Evolutionary conservation across 2,888 invertebrate genomes (phyloP).

Genomic region (Ochlodes sylvanus): DNA sequence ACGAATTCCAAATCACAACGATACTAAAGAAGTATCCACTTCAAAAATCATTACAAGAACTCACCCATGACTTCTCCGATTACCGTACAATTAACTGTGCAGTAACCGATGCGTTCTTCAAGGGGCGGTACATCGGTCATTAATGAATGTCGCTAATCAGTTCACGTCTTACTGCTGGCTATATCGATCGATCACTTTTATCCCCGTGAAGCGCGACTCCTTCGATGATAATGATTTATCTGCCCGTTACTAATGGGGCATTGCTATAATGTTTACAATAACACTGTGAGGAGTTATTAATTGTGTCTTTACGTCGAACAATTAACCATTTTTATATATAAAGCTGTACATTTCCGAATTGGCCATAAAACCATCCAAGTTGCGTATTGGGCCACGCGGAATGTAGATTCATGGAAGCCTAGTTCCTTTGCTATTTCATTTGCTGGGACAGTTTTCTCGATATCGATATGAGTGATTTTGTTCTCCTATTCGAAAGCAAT

Average conservation of each 20-base stretch:
- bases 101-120: not conserved
- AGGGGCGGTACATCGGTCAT: conserved; percentile 11
- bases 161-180: conserved; percentile 27
- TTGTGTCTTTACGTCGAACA: no score
- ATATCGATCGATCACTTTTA: conserved; percentile 32
- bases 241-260: not conserved
- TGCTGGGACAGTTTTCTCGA: no score
- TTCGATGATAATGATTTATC: conserved; percentile 8
- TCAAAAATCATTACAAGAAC: not conserved
- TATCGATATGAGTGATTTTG: no score
- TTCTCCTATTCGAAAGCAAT: no score
- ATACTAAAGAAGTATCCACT: no score
- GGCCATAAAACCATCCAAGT: no score
- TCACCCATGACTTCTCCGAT: not conserved
- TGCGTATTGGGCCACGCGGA: no score
- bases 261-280: not conserved
- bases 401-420: no score
- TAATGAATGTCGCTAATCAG: conserved; percentile 36
- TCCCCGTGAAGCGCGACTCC: conserved; percentile 2
- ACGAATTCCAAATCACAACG: no score
- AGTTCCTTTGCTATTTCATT: no score
- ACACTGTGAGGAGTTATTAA: not conserved
- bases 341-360: no score
- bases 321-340: no score
- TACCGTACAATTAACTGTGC: conserved; percentile 15